Evolutionary conservation across 2,888 invertebrate species (phyloP).

Genomic region (Athalia cordata): DNA sequence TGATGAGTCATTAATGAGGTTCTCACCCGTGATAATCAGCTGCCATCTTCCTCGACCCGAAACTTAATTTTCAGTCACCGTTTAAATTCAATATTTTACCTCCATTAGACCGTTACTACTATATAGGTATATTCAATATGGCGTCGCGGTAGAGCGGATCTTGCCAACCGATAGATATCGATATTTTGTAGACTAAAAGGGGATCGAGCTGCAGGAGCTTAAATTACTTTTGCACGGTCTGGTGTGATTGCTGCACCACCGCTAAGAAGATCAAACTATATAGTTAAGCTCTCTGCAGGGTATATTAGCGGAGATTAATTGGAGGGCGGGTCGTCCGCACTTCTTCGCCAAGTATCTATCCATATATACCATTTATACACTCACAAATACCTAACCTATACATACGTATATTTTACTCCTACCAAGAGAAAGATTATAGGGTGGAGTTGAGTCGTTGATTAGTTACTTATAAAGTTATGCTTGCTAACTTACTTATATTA

Average conservation of each 20-base stretch:
- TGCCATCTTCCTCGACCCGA: too few species aligned
- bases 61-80: too few species aligned
- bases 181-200: slow-evolving; percentile 47
- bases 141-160: neutral
- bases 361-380: too few species aligned
- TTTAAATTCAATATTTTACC: too few species aligned
- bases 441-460: slow-evolving; percentile 58
- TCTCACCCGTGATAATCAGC: too few species aligned
- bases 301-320: slow-evolving; percentile 69
- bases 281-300: slow-evolving; percentile 45
- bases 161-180: slow-evolving; percentile 60
- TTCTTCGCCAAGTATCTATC: slow-evolving; percentile 4
- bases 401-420: slow-evolving; percentile 20
- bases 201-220: slow-evolving; percentile 53
- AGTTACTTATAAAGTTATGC: slow-evolving; percentile 58
- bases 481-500: slow-evolving; percentile 57
- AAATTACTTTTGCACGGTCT: slow-evolving; percentile 58
- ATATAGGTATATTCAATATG: too few species aligned
- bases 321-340: slow-evolving; percentile 54
- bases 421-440: slow-evolving; percentile 27
- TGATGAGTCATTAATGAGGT: too few species aligned
- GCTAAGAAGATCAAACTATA: too few species aligned
- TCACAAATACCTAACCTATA: neutral
- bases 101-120: too few species aligned
- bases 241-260: neutral